Evolutionary conservation across 2,113 vertebrate genomes (phyloP).

Genomic region (Pteropus alecto): DNA sequence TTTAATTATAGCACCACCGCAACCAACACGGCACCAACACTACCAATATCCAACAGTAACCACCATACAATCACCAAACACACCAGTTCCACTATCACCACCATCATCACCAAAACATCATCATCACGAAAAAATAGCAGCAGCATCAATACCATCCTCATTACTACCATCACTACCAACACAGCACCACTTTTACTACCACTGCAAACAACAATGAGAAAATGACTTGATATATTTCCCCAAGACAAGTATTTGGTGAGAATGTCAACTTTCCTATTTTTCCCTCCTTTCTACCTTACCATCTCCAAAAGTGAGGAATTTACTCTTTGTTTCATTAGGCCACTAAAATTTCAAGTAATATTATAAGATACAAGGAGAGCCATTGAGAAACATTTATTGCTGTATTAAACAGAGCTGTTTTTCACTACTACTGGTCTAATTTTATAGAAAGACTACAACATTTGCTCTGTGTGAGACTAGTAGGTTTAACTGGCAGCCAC

Average conservation of each 20-base stretch:
- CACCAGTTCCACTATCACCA: background rate
- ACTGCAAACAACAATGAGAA: background rate
- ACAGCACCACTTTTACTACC: accelerated
- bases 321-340: background rate
- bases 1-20: background rate
- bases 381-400: background rate
- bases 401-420: background rate
- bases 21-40: background rate
- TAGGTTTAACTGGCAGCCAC: background rate
- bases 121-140: background rate
- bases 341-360: background rate
- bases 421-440: background rate
- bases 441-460: background rate
- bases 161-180: background rate
- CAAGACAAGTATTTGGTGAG: background rate
- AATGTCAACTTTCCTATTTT: background rate
- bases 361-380: background rate
- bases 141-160: too few relatives aligned
- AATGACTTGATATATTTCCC: background rate
- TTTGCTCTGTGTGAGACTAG: background rate
- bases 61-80: too few relatives aligned
- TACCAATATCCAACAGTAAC: background rate
- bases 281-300: background rate
- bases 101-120: background rate
- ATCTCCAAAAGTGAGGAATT: background rate